These are phyloP conservation scores for Caenorhabditis sp. DNA, from an alignment of 2,888 invertebrate species.

Conservation along the genomic window DNA sequence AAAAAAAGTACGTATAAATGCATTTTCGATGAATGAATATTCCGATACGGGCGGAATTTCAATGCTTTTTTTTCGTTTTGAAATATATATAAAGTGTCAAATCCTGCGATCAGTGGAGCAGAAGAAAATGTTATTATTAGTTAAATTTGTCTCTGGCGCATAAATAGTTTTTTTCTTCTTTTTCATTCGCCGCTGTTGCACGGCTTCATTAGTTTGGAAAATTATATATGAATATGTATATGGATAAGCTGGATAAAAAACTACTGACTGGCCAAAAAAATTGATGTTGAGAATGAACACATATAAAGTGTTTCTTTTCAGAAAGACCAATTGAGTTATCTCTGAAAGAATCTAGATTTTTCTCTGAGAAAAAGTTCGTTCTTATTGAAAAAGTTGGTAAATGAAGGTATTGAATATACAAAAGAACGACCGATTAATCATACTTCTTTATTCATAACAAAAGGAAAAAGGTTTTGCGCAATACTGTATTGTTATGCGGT, in stretches of 20 bases:
- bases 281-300: background rate
- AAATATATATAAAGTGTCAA: background rate
- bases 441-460: background rate
- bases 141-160: background rate
- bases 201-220: background rate
- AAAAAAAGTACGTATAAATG: background rate
- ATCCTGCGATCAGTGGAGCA: background rate
- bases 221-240: background rate
- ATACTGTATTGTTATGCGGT: background rate
- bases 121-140: background rate
- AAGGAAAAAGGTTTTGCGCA: background rate
- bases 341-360: no score
- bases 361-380: no score
- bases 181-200: background rate
- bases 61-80: background rate
- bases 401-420: background rate
- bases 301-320: no score
- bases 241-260: background rate
- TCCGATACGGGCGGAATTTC: background rate
- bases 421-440: background rate
- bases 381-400: no score
- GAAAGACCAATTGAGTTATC: no score
- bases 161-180: background rate
- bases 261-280: background rate
- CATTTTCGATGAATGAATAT: constrained; percentile 1